Base-by-base conservation (phyloP, 2,888 invertebrate species). In the Volucella inanis region DNA sequence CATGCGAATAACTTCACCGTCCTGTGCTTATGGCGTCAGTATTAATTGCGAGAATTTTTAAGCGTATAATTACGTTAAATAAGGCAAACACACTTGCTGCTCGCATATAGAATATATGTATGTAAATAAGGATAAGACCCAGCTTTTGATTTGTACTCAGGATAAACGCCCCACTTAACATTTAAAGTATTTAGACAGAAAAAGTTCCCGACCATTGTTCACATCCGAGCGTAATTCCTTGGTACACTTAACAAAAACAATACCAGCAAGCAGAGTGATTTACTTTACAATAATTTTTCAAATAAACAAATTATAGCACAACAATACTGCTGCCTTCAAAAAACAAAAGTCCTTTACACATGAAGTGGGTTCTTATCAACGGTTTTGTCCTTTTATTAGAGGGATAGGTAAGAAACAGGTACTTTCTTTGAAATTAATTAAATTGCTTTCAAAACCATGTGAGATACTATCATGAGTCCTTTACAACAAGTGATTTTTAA, bases 1-100 rank as follows among this genome's bases (percentile, higher is more conserved):
- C 49, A 47, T 65, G 72, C 22, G 45, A 14, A 11, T 61, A 47
- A 70, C 49, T 67, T 65, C 59, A 71, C 55, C 64, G 43, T 70
- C 38, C 54, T 41, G 41, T 77, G 61, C 55, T 64, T 15, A 9
- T 39, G 70, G 47, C 65, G 31, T 18, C 15, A 54, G 83, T 64
- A 83, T 68, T 78, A 78, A 74, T 83, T 78, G 72, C 67, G 14
- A 50, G 55, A 62, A 67, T 68, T 67, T 72, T 78, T 49, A 61
- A 78, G 38, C 74, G 14, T 47, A 68, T 83, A 83, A 74, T 78
- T 78, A 78, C 52, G 72, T 57, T 67, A 67, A 79, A 78, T 68
- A 68, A 68, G 54, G 62, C 52, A 76, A 82, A 71, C 65, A 61
- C 82, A 77, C 76, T 71, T 65, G 68, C 31, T 31, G 31, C 31